Percentiles rank a stretch among this genome's conserved stretches.
Evolutionary conservation across 1,140 invertebrate genomes (phyloP).

Genomic region (Rhopalosiphum maidis): DNA sequence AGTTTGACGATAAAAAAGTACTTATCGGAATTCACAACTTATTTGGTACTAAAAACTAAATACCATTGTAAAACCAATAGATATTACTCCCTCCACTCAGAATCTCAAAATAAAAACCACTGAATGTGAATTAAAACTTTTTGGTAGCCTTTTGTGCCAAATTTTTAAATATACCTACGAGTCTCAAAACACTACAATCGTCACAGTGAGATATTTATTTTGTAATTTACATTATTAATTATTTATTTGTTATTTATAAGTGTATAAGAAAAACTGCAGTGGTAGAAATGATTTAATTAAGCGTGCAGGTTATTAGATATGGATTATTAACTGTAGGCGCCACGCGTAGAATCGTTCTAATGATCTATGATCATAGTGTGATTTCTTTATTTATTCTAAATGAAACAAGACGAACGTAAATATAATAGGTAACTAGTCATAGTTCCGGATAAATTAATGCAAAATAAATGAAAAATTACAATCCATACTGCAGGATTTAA

Average conservation of each 20-base stretch:
- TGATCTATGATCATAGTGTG: neutral
- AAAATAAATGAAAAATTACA: neutral
- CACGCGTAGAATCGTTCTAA: neutral
- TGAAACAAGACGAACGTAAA: neutral
- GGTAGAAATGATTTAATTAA: neutral
- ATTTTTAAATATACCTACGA: neutral
- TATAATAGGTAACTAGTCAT: neutral
- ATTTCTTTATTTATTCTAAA: neutral
- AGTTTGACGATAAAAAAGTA: neutral
- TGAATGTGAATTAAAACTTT: neutral
- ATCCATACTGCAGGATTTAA: neutral
- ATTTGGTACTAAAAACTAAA: neutral
- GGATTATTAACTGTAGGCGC: neutral
- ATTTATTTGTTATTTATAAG: no score
- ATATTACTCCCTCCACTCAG: neutral
- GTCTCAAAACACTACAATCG: neutral
- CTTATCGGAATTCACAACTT: neutral
- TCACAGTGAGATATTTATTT: neutral
- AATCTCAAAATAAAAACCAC: neutral
- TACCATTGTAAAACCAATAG: neutral
- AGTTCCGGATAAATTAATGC: neutral
- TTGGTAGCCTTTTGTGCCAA: neutral
- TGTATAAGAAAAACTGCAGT: neutral
- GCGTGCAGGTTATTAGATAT: neutral
- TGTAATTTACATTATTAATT: neutral